Percentiles rank a stretch among this genome's conserved stretches.
Evolutionary conservation across 2,888 invertebrate species (phyloP).

Genomic region (Epistrophe grossulariae): DNA sequence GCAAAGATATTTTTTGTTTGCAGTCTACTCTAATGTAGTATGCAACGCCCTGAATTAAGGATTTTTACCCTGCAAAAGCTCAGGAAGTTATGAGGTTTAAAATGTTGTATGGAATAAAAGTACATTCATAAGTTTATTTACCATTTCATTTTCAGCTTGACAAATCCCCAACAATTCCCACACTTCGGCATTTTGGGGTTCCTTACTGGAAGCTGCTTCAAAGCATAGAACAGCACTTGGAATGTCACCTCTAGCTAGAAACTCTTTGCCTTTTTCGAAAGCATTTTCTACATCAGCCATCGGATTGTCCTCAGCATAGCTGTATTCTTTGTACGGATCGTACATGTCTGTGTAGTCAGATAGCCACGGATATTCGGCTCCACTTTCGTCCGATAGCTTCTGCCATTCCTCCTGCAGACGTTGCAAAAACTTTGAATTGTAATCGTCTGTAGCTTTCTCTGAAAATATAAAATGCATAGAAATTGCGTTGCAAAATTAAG

Average conservation of each 20-base stretch:
- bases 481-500: background rate
- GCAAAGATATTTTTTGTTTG: too few species aligned
- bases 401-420: conserved; percentile 91
- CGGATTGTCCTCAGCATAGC: conserved; percentile 90
- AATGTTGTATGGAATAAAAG: background rate
- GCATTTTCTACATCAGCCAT: conserved; percentile 91
- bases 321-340: conserved; percentile 86
- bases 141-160: conserved; percentile 98
- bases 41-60: too few species aligned
- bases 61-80: too few species aligned
- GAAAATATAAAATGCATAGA: conserved; percentile 25
- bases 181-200: conserved; percentile 90
- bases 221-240: conserved; percentile 98
- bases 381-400: conserved; percentile 86
- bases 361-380: conserved; percentile 88
- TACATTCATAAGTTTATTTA: conserved; percentile 7
- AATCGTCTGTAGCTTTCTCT: conserved; percentile 86
- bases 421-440: conserved; percentile 87
- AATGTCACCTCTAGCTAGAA: conserved; percentile 93
- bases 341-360: conserved; percentile 87
- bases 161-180: conserved; percentile 96
- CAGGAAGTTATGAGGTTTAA: too few species aligned
- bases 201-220: conserved; percentile 96
- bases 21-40: too few species aligned
- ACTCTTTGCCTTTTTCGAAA: conserved; percentile 93